Evolutionary conservation across 1,140 invertebrate genomes (phyloP).

Genomic region (Saxidomus purpurata): DNA sequence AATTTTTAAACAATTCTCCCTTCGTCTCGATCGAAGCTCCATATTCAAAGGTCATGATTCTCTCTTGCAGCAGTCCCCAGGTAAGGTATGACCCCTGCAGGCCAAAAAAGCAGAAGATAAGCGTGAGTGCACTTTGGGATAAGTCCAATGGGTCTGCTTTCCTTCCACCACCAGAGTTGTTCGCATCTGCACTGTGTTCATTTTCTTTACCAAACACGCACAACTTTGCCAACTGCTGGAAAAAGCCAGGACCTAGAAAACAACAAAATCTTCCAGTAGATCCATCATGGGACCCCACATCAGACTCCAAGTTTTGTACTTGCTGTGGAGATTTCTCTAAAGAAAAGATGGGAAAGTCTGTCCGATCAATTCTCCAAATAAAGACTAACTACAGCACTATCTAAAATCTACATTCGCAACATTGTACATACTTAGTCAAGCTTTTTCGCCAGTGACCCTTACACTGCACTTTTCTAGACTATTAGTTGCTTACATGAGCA

Average conservation of each 20-base stretch:
- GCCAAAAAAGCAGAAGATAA: conserved; percentile 94
- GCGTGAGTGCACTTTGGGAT: conserved; percentile 68
- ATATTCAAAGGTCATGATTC: conserved; percentile 92
- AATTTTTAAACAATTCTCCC: conserved; percentile 93
- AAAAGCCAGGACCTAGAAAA: conserved; percentile 76
- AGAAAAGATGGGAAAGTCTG: too few relatives aligned
- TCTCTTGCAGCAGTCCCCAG: conserved; percentile 96
- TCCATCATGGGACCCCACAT: too few relatives aligned
- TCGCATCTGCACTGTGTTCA: conserved; percentile 81
- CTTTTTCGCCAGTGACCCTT: too few relatives aligned
- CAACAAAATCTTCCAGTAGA: background rate
- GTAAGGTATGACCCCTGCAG: conserved; percentile 96
- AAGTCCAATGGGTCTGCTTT: background rate
- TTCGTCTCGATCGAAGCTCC: conserved; percentile 69
- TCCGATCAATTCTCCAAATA: too few relatives aligned
- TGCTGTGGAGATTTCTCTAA: too few relatives aligned
- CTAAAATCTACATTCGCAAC: too few relatives aligned
- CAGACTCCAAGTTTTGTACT: too few relatives aligned
- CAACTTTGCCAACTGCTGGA: conserved; percentile 84
- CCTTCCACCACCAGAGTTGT: background rate
- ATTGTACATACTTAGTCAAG: too few relatives aligned
- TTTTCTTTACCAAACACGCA: conserved; percentile 89
- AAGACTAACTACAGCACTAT: too few relatives aligned
- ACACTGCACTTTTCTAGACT: too few relatives aligned
- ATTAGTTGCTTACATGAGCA: too few relatives aligned